phyloP scores from a whole-genome alignment of 2,113 vertebrate species.

The Eubucco bourcierii region DNA sequence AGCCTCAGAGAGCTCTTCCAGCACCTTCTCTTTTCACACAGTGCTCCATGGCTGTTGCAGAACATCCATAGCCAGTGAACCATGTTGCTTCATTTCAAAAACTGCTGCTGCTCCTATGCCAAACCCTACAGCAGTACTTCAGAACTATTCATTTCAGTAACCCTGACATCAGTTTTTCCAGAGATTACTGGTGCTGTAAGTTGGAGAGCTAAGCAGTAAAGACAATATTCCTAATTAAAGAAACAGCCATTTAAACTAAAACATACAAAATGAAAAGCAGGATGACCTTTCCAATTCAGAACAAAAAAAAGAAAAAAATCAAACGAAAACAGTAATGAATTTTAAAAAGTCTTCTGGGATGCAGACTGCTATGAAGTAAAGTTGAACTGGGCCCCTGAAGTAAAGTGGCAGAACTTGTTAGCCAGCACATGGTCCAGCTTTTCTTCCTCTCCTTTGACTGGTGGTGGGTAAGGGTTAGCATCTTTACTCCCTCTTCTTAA shows the following conservation, averaged over 20 bases:
- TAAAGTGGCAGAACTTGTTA: background rate
- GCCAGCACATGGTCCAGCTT: background rate
- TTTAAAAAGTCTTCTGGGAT: background rate
- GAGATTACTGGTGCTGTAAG: background rate
- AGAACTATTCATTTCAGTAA: conserved; percentile 3
- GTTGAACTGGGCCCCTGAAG: background rate
- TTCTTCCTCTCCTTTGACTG: background rate
- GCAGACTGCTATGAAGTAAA: background rate
- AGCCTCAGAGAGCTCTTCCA: background rate
- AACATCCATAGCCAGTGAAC: background rate
- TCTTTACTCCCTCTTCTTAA: background rate
- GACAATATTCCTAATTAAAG: conserved; percentile 7
- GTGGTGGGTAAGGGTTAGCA: background rate
- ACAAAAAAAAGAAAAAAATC: conserved; percentile 5
- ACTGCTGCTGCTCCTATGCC: background rate
- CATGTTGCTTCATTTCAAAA: background rate
- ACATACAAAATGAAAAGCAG: background rate
- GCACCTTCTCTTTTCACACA: background rate
- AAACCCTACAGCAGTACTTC: background rate
- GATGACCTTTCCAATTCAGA: background rate
- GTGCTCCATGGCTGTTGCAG: background rate
- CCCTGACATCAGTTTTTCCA: conserved; percentile 35
- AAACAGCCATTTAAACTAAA: conserved; percentile 23
- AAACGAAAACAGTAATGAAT: background rate
- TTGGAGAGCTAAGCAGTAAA: background rate